Conservation (phyloP, 2,113 vertebrate species). For the Microcebus murinus region DNA sequence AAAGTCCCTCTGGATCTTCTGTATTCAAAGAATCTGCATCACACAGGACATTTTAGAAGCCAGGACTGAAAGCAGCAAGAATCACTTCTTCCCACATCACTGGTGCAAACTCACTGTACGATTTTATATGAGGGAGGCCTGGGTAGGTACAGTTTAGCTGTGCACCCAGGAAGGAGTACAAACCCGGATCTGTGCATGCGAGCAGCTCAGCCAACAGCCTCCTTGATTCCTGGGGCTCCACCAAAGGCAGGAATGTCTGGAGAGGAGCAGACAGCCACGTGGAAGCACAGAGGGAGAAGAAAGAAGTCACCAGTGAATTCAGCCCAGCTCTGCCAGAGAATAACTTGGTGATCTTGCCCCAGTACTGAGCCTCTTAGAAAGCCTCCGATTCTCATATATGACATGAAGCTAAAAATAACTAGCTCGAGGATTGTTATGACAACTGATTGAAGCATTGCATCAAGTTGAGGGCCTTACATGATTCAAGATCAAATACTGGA, state of each 20-base stretch:
- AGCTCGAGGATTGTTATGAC: background rate
- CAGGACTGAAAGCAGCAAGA: background rate
- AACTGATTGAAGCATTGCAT: background rate
- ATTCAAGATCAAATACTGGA: background rate
- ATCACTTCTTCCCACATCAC: background rate
- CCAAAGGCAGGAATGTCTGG: background rate
- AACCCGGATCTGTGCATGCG: background rate
- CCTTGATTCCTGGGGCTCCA: background rate
- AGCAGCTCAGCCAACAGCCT: background rate
- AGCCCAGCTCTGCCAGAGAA: background rate
- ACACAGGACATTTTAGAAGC: background rate
- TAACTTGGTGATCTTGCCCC: background rate
- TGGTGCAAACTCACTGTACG: background rate
- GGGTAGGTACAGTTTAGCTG: background rate
- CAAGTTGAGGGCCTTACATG: background rate
- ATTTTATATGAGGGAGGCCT: background rate
- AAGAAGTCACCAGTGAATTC: background rate
- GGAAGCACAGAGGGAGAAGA: background rate
- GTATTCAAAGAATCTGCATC: background rate
- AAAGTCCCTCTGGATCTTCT: background rate
- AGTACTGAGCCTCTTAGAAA: background rate
- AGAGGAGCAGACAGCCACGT: accelerated
- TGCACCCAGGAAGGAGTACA: background rate
- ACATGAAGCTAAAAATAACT: background rate
- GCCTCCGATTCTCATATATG: background rate